A percentile compares a stretch with the other conserved stretches of the same genome.
These are phyloP conservation scores for Pteruthius melanotis DNA, from an alignment of 2,113 vertebrate genomes.

Conservation along the genomic window DNA sequence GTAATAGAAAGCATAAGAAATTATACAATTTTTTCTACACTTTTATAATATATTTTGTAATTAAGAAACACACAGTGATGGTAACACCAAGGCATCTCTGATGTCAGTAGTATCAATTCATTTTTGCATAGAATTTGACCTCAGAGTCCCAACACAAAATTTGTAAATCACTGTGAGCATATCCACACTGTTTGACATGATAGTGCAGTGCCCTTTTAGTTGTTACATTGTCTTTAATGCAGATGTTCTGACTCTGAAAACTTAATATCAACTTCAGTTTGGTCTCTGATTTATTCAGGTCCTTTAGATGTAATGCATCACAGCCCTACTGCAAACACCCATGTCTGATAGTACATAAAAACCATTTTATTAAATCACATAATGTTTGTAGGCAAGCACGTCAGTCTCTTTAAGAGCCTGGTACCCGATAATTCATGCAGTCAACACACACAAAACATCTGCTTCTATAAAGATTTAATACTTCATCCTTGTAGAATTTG, in stretches of 20 bases:
- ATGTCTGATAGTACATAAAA: background rate
- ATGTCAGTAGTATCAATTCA: background rate
- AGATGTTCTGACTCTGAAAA: background rate
- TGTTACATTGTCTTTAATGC: background rate
- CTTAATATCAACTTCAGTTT: background rate
- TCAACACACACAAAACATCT: constrained; percentile 1
- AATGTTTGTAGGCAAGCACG: background rate
- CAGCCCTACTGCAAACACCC: background rate
- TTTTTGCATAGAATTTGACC: background rate
- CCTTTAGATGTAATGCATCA: background rate
- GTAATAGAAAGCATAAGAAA: background rate
- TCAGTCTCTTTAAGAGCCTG: background rate
- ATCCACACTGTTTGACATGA: background rate
- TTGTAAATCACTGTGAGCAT: background rate
- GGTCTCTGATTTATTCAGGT: background rate
- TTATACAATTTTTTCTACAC: background rate
- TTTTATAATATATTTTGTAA: background rate
- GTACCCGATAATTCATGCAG: constrained; percentile 8
- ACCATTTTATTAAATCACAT: constrained; percentile 7
- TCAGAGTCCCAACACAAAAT: background rate
- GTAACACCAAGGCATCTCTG: background rate
- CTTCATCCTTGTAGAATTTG: background rate
- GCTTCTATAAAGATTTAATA: constrained; percentile 18
- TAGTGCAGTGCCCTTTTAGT: background rate
- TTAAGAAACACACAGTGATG: background rate